phyloP scores from a whole-genome alignment of 2,113 vertebrate genomes.

The Oryzias curvinotus region DNA sequence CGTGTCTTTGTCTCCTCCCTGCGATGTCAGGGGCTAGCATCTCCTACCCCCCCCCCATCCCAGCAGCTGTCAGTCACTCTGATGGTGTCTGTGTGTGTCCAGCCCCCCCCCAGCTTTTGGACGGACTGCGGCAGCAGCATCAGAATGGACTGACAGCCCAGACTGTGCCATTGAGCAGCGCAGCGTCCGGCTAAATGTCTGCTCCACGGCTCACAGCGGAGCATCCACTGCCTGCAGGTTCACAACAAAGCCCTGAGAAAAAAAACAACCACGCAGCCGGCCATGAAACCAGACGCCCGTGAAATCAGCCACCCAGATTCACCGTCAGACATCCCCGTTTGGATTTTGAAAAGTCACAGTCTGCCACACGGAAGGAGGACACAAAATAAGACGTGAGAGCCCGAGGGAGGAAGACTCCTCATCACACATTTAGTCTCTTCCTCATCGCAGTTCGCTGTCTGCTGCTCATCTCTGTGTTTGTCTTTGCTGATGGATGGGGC shows the following conservation, averaged over 20 bases:
- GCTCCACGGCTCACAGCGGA: conserved; percentile 35
- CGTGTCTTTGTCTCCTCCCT: conserved; percentile 8
- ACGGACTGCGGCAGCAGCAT: conserved; percentile 39
- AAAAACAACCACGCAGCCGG: conserved; percentile 18
- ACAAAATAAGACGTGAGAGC: conserved; percentile 35
- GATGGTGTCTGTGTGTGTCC: conserved; percentile 47
- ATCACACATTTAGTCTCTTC: too few relatives aligned
- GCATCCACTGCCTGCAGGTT: conserved; percentile 32
- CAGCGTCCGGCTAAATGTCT: conserved; percentile 55
- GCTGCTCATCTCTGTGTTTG: conserved; percentile 36
- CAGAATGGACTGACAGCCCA: conserved; percentile 53
- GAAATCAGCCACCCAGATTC: conserved; percentile 61
- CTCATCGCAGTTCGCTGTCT: conserved; percentile 34
- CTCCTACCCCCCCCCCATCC: conserved; percentile 8
- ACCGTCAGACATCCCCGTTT: conserved; percentile 25
- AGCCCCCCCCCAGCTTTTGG: conserved; percentile 38
- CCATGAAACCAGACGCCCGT: conserved; percentile 57
- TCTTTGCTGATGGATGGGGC: conserved; percentile 62
- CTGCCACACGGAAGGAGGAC: conserved; percentile 10
- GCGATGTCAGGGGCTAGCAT: conserved; percentile 21
- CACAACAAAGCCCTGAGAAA: conserved; percentile 38
- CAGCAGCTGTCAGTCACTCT: conserved; percentile 32
- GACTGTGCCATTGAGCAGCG: conserved; percentile 59
- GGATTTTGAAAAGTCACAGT: conserved; percentile 24
- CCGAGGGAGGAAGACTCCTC: conserved; percentile 25